phyloP scores from a whole-genome alignment of 2,888 invertebrate genomes.

The Heliconius charithonia region DNA sequence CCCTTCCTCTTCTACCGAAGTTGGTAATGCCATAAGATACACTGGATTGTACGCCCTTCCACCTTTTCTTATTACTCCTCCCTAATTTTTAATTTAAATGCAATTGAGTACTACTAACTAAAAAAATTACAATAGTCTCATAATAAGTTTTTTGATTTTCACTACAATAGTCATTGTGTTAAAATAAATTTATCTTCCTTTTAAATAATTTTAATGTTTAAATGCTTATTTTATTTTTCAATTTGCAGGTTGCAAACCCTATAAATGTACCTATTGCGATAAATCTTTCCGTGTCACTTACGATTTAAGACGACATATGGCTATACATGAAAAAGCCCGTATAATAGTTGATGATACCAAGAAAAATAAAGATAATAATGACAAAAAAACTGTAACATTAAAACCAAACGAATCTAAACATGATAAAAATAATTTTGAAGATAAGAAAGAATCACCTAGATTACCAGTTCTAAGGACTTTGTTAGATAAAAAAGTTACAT shows the following conservation, averaged over 20 bases:
- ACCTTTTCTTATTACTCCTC: too few relatives aligned
- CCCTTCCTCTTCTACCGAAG: too few relatives aligned
- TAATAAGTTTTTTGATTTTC: too few relatives aligned
- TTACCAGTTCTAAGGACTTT: slow-evolving; percentile 48
- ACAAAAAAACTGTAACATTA: not conserved
- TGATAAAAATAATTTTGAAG: slow-evolving; percentile 44
- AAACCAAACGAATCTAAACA: slow-evolving; percentile 46
- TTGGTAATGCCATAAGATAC: too few relatives aligned
- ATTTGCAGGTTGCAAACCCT: slow-evolving; percentile 88
- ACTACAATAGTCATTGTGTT: not conserved
- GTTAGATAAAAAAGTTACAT: slow-evolving; percentile 53
- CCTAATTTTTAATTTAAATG: not conserved
- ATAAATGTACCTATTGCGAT: slow-evolving; percentile 89
- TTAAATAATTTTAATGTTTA: not conserved
- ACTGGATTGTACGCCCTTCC: too few relatives aligned
- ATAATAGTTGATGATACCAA: slow-evolving; percentile 56
- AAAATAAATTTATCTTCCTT: not conserved
- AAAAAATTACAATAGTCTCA: too few relatives aligned
- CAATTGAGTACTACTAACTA: too few relatives aligned
- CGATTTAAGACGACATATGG: slow-evolving; percentile 91
- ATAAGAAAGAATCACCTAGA: slow-evolving; percentile 41
- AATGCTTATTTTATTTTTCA: not conserved
- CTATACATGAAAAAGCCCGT: slow-evolving; percentile 85
- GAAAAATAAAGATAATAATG: slow-evolving; percentile 85
- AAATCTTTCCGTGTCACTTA: slow-evolving; percentile 93